Evolutionary conservation across 2,797 vertebrate species (phyloP), one percentile per base, ranked within the genome.

Genomic region (Notoglanidium macrostoma): DNA sequence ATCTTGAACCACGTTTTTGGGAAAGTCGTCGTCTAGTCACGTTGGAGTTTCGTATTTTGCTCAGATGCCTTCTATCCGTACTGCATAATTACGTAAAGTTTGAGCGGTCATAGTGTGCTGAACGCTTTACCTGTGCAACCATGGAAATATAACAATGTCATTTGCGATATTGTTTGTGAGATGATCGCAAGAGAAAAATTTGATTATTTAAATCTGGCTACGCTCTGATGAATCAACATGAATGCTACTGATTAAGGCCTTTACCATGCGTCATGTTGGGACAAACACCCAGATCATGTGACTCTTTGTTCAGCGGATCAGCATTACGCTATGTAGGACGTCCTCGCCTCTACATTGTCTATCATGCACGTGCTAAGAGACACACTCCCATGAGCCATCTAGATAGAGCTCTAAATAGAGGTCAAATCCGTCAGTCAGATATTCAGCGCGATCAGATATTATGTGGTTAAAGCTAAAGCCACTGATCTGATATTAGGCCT

Each of bases 171-270:
- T 23, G 49, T 40, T n/a, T 14, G 26, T 49, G 59, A 82, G 2
- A 63, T 40, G 26, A 65, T 29, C 40, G 1, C 40, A 8, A 29
- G 40, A 4, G 7, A 49, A 17, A 83, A 3, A 67, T 67, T 67
- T 67, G 80, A 83, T 35, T 83, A 67, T 83, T 67, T 83, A 67
- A 83, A 83, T 67, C 44, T 1, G 80, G n/a, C 59, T 32, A 26
- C 29, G 23, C 80, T 67, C n/a, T 82, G 26, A 67, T 7, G 59
- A 51, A 17, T 49, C 49, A 49, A 49, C 49, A 65, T 67, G 40
- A 65, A 49, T 82, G 15, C 59, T 11, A 67, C 4, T 19, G 44
- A 67, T 67, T 14, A 65, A 65, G 12, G 32, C 29, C 59, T 26
- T 57, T 2, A 57, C 29, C 0, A 10, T n/a, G 35, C 29, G 57